Evolutionary conservation across 2,888 invertebrate species (phyloP).

Genomic region (Fragum whitleyi): DNA sequence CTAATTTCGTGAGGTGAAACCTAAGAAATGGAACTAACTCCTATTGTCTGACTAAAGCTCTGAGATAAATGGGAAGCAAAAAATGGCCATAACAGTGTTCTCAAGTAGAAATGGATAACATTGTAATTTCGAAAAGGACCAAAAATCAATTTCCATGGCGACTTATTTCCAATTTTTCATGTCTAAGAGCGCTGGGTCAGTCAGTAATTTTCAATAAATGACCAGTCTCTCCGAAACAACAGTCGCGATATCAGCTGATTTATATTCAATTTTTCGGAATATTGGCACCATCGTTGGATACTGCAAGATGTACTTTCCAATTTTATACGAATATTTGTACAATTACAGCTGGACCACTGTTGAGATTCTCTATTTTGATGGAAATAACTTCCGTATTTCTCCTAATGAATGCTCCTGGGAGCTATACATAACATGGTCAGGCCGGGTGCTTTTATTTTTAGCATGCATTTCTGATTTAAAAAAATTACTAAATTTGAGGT

Average conservation of each 20-base stretch:
- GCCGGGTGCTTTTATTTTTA: too few relatives aligned
- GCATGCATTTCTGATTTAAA: too few relatives aligned
- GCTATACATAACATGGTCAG: too few relatives aligned
- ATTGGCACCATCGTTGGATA: not conserved
- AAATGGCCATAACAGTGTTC: not conserved
- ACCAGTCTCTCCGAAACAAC: constrained; percentile 15
- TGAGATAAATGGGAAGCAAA: not conserved
- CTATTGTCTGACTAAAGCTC: too few relatives aligned
- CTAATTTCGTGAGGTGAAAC: too few relatives aligned
- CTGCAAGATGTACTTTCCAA: not conserved
- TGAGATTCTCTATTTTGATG: not conserved
- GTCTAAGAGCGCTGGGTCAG: constrained; percentile 8
- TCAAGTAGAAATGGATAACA: too few relatives aligned
- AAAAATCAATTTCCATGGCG: constrained; percentile 32
- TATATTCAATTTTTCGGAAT: constrained; percentile 16
- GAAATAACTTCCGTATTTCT: too few relatives aligned
- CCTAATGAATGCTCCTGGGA: too few relatives aligned
- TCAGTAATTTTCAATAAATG: constrained; percentile 29
- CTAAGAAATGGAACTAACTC: too few relatives aligned
- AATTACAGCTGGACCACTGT: not conserved
- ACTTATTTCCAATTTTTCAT: constrained; percentile 24
- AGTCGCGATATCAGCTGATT: constrained; percentile 3
- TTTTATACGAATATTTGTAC: not conserved
- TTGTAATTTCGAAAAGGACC: not conserved
- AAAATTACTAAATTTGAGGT: too few relatives aligned